These are phyloP conservation scores for Psilopsiagon aymara DNA, from an alignment of 2,113 vertebrate genomes.

Conservation along the genomic window DNA sequence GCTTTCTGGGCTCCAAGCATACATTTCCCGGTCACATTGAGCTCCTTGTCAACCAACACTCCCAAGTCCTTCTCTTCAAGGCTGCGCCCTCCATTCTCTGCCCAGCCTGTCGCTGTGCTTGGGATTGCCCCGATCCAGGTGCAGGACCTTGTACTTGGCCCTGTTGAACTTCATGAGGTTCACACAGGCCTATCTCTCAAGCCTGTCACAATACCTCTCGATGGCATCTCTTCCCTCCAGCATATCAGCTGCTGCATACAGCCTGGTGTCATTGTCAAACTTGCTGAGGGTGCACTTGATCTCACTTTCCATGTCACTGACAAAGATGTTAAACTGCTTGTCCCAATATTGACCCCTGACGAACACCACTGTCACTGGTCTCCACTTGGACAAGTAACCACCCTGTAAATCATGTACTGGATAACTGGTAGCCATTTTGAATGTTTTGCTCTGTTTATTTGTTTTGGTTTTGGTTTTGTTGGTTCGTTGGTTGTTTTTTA, in stretches of 20 bases:
- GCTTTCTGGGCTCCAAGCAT: background rate
- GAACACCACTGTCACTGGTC: background rate
- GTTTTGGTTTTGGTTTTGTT: background rate
- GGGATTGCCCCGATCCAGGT: background rate
- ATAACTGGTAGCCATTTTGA: background rate
- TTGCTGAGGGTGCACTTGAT: background rate
- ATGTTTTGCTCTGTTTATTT: background rate
- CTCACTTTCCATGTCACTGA: background rate
- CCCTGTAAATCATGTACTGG: background rate
- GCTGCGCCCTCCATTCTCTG: background rate
- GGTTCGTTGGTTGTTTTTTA: background rate
- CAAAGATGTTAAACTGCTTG: background rate
- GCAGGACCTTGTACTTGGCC: background rate
- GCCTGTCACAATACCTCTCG: background rate
- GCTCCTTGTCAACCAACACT: background rate
- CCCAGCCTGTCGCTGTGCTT: background rate
- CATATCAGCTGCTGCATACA: background rate
- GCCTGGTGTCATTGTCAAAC: background rate
- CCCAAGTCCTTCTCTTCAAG: background rate
- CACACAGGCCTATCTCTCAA: background rate
- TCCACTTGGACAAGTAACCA: background rate
- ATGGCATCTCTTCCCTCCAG: background rate
- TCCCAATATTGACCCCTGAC: background rate
- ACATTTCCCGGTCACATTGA: background rate
- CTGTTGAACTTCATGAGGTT: background rate